These are phyloP conservation scores for Tiliacea aurago DNA, from an alignment of 2,888 invertebrate species.

Conservation along the genomic window DNA sequence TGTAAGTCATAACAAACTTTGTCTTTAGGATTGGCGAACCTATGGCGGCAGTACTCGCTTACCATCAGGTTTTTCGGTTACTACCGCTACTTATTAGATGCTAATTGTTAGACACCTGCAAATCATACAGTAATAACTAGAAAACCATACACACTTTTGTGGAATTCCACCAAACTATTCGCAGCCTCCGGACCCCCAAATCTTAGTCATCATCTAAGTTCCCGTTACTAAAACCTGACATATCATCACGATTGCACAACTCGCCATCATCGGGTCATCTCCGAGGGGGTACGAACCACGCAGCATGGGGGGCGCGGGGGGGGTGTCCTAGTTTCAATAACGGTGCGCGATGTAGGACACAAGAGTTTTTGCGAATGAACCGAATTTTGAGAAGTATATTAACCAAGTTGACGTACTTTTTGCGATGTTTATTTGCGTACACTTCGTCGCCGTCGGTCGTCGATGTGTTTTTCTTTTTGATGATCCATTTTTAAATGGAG, in stretches of 20 bases:
- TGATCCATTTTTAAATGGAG: constrained; percentile 23
- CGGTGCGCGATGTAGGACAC: constrained; percentile 66
- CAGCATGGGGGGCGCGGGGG: not conserved
- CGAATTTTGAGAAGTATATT: constrained; percentile 56
- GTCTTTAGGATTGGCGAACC: not conserved
- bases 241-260: constrained; percentile 75
- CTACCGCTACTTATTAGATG: too few species aligned
- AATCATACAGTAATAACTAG: not conserved
- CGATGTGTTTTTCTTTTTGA: constrained; percentile 17
- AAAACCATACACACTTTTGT: constrained; percentile 4
- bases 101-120: too few species aligned
- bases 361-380: constrained; percentile 63
- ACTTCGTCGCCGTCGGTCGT: constrained; percentile 4
- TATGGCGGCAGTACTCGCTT: not conserved
- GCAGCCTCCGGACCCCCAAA: constrained; percentile 29
- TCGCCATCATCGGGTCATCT: constrained; percentile 67
- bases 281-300: constrained; percentile 32
- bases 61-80: not conserved
- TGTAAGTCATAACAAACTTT: too few species aligned
- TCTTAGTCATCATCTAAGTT: constrained; percentile 62
- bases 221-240: constrained; percentile 67
- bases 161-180: constrained; percentile 24
- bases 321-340: constrained; percentile 61
- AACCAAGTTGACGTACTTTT: constrained; percentile 37
- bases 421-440: constrained; percentile 45